These are phyloP conservation scores for Pandemis heparana DNA, from an alignment of 2,888 invertebrate genomes.

Conservation along the genomic window DNA sequence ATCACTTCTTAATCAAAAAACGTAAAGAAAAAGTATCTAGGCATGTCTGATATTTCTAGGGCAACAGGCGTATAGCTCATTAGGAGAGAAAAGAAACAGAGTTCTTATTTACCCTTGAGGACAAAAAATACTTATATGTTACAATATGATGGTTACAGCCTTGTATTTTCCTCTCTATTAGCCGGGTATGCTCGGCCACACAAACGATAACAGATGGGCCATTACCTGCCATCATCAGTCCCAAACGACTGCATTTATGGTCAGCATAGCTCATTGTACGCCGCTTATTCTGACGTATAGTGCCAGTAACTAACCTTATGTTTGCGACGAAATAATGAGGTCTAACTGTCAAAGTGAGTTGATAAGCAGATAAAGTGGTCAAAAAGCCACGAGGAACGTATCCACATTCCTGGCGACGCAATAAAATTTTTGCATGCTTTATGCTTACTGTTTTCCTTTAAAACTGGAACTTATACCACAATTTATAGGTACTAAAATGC, in stretches of 20 bases:
- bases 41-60: background rate
- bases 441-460: too few relatives aligned
- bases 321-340: conserved; percentile 1
- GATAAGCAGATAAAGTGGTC: background rate
- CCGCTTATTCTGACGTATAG: conserved; percentile 17
- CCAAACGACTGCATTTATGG: conserved; percentile 63
- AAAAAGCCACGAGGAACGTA: background rate
- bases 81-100: background rate
- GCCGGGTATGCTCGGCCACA: conserved; percentile 45
- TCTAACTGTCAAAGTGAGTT: background rate
- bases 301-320: background rate
- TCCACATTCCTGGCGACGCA: background rate
- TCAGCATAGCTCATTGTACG: conserved; percentile 48
- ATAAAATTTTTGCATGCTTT: too few relatives aligned
- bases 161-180: conserved; percentile 44
- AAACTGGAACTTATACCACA: too few relatives aligned
- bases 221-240: conserved; percentile 66
- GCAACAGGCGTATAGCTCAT: background rate
- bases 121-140: background rate
- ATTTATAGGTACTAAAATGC: too few relatives aligned
- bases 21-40: background rate
- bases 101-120: background rate
- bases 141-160: conserved; percentile 35
- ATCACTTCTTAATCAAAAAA: background rate
- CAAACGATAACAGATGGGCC: conserved; percentile 56